Evolutionary conservation across 2,797 vertebrate species (phyloP).

Genomic region (Semotilus atromaculatus): DNA sequence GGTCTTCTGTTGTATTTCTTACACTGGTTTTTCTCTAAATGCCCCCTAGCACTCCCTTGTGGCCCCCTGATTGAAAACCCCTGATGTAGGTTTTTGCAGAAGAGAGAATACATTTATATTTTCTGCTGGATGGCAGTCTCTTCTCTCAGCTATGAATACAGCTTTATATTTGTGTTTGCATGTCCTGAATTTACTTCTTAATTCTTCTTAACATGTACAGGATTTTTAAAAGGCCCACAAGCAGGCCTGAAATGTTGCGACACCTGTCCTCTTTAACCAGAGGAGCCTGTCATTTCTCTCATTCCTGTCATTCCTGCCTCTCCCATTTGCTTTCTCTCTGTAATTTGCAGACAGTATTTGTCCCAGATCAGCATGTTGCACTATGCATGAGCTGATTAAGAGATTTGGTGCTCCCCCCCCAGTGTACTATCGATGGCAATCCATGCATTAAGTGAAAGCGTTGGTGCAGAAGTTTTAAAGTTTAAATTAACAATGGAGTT

Average conservation of each 20-base stretch:
- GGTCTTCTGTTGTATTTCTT: neutral
- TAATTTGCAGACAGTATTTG: slow-evolving; percentile 11
- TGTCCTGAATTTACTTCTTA: neutral
- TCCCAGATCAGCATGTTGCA: neutral
- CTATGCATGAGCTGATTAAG: slow-evolving; percentile 14
- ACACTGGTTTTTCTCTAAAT: neutral
- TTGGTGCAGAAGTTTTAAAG: slow-evolving; percentile 6
- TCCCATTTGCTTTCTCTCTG: neutral
- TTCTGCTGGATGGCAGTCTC: neutral
- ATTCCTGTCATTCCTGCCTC: slow-evolving; percentile 50
- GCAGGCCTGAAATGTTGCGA: neutral
- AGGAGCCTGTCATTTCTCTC: neutral
- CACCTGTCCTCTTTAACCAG: slow-evolving; percentile 34
- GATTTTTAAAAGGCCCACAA: neutral
- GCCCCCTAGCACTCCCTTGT: neutral
- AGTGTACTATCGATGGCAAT: neutral
- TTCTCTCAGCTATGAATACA: neutral
- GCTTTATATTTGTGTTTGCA: neutral
- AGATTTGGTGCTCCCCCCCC: neutral
- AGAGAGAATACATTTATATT: neutral
- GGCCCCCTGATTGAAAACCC: neutral
- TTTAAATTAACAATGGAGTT: neutral
- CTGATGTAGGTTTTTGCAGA: neutral
- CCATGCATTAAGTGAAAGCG: neutral
- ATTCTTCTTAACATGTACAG: neutral